A percentile compares a stretch with the other conserved stretches of the same genome.
phyloP scores from a whole-genome alignment of 64 coral and sea anemone genomes.

The Montipora sp. region DNA sequence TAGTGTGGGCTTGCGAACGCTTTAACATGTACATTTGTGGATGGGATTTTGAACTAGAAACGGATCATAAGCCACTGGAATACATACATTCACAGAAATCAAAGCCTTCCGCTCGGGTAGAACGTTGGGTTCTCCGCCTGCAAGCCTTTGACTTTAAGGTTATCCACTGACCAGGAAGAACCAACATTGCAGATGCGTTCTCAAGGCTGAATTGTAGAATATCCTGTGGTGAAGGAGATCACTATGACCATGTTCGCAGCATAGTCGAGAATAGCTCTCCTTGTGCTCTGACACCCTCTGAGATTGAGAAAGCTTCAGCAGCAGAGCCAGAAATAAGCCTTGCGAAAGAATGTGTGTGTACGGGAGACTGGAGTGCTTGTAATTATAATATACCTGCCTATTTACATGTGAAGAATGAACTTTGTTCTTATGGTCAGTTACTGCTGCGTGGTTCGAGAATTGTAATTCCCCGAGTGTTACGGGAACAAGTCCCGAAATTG shows the following conservation, averaged over 20 bases:
- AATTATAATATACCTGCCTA: conserved; percentile 8
- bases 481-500: too few species aligned
- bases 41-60: conserved; percentile 14
- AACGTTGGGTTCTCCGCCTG: conserved; percentile 34
- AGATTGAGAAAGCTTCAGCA: neutral
- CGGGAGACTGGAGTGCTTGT: conserved; percentile 13
- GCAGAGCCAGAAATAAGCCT: neutral
- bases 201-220: conserved; percentile 30
- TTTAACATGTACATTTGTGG: conserved; percentile 49
- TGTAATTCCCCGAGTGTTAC: conserved; percentile 6
- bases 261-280: neutral
- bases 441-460: neutral
- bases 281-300: neutral
- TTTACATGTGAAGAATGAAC: neutral
- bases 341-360: neutral
- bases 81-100: conserved; percentile 23
- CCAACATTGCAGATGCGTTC: conserved; percentile 30
- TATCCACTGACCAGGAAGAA: conserved; percentile 24
- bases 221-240: neutral
- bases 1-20: conserved; percentile 42
- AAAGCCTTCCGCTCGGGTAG: conserved; percentile 43
- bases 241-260: conserved; percentile 4
- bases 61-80: conserved; percentile 42
- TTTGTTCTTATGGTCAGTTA: neutral
- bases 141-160: conserved; percentile 36